Evolutionary conservation across 2,797 vertebrate species (phyloP).

Genomic region (Chromis chromis): DNA sequence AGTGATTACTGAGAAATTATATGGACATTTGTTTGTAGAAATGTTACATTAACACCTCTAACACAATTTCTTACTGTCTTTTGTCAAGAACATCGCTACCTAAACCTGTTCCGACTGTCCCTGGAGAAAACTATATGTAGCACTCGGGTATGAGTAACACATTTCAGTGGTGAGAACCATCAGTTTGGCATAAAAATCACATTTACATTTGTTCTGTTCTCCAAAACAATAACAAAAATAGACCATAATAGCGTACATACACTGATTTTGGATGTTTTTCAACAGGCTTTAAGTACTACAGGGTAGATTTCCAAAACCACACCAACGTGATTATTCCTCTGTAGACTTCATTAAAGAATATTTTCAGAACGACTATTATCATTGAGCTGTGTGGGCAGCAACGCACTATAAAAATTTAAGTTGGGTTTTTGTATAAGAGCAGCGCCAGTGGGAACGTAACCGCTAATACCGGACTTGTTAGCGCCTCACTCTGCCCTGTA

Average conservation of each 20-base stretch:
- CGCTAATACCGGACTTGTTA: constrained; percentile 24
- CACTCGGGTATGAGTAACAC: neutral
- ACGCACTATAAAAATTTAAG: neutral
- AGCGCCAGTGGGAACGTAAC: constrained; percentile 17
- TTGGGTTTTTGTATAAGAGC: constrained; percentile 2
- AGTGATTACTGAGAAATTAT: no score
- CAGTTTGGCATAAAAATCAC: no score
- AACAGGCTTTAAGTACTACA: neutral
- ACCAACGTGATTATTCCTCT: constrained; percentile 11
- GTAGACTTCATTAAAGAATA: constrained; percentile 51
- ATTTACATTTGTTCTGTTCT: neutral
- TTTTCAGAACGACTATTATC: constrained; percentile 26
- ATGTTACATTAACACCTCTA: no score
- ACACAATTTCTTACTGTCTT: no score
- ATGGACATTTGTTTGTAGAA: no score
- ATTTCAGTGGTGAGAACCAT: no score
- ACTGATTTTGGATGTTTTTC: neutral
- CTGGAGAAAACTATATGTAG: neutral
- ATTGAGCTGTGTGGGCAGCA: constrained; percentile 6
- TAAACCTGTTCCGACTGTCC: neutral
- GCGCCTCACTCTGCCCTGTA: neutral
- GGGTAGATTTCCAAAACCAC: constrained; percentile 1
- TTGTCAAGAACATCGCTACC: neutral
- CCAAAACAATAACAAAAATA: constrained; percentile 7
- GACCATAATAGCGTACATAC: neutral